phyloP scores from a whole-genome alignment of 2,888 invertebrate species.

The Sialis fuliginosa region DNA sequence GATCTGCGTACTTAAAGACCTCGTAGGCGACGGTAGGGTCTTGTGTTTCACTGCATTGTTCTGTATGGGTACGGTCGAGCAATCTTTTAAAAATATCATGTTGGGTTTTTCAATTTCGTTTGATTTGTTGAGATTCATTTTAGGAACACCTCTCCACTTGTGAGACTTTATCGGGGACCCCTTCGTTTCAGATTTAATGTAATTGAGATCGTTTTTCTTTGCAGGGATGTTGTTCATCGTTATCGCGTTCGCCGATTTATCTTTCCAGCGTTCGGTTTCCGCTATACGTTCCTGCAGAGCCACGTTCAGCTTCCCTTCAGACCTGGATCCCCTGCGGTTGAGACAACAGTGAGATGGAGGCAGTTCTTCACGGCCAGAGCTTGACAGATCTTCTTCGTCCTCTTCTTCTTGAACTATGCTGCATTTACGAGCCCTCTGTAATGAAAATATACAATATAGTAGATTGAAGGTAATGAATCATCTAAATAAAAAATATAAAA shows the following conservation, averaged over 20 bases:
- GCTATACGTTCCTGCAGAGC: conserved; percentile 44
- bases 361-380: conserved; percentile 37
- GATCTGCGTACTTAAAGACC: conserved; percentile 27
- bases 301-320: conserved; percentile 60
- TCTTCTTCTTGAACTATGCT: conserved; percentile 88
- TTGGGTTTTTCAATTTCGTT: conserved; percentile 10
- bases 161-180: conserved; percentile 6
- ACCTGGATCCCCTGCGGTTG: conserved; percentile 55
- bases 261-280: conserved; percentile 30
- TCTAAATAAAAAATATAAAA: not conserved
- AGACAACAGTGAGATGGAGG: conserved; percentile 29
- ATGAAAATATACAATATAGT: conserved; percentile 12
- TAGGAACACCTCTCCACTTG: not conserved
- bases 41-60: conserved; percentile 36
- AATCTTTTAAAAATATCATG: conserved; percentile 12
- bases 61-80: conserved; percentile 26
- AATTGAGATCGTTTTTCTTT: conserved; percentile 9
- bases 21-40: conserved; percentile 38
- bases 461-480: not conserved
- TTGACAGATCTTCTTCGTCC: conserved; percentile 62
- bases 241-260: conserved; percentile 4
- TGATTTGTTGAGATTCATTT: not conserved
- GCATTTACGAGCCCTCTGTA: conserved; percentile 62
- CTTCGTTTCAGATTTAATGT: conserved; percentile 7
- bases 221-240: conserved; percentile 1